These are phyloP conservation scores for Lepisosteus osseus DNA, from an alignment of 2,113 vertebrate species.

Conservation along the genomic window DNA sequence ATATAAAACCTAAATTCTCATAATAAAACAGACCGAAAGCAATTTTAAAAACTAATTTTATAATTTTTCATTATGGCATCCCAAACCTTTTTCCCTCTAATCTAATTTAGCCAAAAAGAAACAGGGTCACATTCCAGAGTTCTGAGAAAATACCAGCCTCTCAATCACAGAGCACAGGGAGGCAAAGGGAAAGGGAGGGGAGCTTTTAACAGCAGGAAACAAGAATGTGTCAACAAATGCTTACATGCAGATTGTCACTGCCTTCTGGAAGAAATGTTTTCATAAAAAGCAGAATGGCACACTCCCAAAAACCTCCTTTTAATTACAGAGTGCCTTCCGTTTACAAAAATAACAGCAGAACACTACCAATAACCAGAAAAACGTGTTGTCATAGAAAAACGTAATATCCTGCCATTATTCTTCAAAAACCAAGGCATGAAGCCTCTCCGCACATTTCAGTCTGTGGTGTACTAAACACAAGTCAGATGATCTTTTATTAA, in stretches of 20 bases:
- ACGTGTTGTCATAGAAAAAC: too few relatives aligned
- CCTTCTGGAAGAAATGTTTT: not conserved
- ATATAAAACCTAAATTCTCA: too few relatives aligned
- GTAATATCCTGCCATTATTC: too few relatives aligned
- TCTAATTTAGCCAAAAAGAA: not conserved
- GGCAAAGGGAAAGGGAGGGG: constrained; percentile 4
- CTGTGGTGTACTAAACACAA: too few relatives aligned
- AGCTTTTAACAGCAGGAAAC: constrained; percentile 15
- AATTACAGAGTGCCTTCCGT: not conserved
- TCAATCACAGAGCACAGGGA: not conserved
- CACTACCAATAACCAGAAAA: too few relatives aligned
- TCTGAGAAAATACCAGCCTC: constrained; percentile 10
- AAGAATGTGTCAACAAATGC: not conserved
- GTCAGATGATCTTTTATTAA: too few relatives aligned
- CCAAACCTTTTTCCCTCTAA: too few relatives aligned
- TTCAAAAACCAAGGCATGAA: too few relatives aligned
- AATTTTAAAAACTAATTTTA: too few relatives aligned
- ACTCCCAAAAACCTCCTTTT: constrained; percentile 31
- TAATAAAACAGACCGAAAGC: too few relatives aligned
- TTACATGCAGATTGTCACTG: not conserved
- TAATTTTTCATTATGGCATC: too few relatives aligned
- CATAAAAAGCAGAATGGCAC: not conserved
- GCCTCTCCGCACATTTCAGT: too few relatives aligned
- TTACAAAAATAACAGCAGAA: not conserved
- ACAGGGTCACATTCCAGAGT: constrained; percentile 23